Evolutionary conservation across 2,888 invertebrate species (phyloP).

Genomic region (Margaritifera margaritifera): DNA sequence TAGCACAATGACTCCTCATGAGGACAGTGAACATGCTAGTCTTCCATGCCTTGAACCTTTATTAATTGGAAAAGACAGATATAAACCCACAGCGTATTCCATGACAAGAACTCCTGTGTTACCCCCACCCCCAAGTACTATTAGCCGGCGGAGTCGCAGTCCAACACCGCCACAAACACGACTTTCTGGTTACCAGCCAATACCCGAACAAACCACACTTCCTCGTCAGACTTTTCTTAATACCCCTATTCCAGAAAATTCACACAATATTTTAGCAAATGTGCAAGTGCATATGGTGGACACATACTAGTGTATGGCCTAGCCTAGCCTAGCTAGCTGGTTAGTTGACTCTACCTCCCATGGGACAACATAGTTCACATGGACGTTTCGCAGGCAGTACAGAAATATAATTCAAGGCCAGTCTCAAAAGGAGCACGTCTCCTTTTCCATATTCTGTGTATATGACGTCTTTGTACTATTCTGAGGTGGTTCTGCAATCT

Average conservation of each 20-base stretch:
- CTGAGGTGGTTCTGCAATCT: no score
- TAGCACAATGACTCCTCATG: slow-evolving; percentile 76
- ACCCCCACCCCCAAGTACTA: slow-evolving; percentile 65
- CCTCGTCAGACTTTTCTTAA: slow-evolving; percentile 59
- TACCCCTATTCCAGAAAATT: slow-evolving; percentile 47
- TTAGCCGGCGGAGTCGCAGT: slow-evolving; percentile 64
- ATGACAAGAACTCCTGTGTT: slow-evolving; percentile 52
- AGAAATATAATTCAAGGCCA: no score
- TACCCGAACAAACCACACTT: slow-evolving; percentile 62
- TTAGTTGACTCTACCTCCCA: no score
- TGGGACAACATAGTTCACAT: no score
- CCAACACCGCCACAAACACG: slow-evolving; percentile 67
- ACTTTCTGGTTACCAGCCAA: slow-evolving; percentile 50
- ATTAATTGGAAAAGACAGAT: slow-evolving; percentile 67
- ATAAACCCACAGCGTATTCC: slow-evolving; percentile 59
- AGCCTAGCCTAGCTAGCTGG: no score
- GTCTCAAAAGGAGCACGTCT: no score
- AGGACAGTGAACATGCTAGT: slow-evolving; percentile 72
- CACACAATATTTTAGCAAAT: slow-evolving; percentile 85
- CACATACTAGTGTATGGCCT: slow-evolving; percentile 53
- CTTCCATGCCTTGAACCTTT: slow-evolving; percentile 70
- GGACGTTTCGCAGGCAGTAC: no score
- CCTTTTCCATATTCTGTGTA: no score
- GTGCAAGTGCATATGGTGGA: slow-evolving; percentile 94
- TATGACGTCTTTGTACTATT: no score